Percentiles rank a stretch among this genome's conserved stretches.
These are phyloP conservation scores for Agelastica alni DNA, from an alignment of 2,888 invertebrate genomes.

Conservation along the genomic window DNA sequence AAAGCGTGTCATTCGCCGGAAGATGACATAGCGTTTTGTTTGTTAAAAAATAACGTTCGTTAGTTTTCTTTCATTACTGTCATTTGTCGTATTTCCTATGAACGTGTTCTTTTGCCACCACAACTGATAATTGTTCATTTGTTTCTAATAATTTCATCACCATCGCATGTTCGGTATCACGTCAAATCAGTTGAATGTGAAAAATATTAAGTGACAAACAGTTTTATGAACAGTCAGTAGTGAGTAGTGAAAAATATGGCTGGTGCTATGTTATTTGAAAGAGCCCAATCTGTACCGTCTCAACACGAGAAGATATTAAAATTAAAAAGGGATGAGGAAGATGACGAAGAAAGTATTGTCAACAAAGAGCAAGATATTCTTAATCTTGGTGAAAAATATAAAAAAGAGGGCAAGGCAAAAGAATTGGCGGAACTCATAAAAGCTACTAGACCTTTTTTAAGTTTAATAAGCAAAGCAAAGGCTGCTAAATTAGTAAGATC, in stretches of 20 bases:
- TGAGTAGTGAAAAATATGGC: constrained; percentile 67
- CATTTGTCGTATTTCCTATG: not conserved
- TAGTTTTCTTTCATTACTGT: not conserved
- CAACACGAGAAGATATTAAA: constrained; percentile 79
- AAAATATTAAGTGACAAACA: not conserved
- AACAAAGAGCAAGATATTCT: constrained; percentile 93
- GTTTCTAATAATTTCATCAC: not conserved
- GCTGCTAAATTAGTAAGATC: constrained; percentile 97
- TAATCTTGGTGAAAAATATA: constrained; percentile 88
- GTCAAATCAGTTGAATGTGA: not conserved
- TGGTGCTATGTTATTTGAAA: constrained; percentile 88
- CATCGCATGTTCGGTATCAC: not conserved
- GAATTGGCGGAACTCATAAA: constrained; percentile 91
- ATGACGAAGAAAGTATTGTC: constrained; percentile 89
- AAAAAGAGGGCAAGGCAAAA: constrained; percentile 92
- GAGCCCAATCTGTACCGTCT: constrained; percentile 77
- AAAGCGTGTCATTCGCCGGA: constrained; percentile 12
- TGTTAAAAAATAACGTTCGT: not conserved
- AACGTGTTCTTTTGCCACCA: not conserved
- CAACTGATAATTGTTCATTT: not conserved
- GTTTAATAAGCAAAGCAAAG: constrained; percentile 96
- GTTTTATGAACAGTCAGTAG: not conserved
- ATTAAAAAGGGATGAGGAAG: constrained; percentile 76
- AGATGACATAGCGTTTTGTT: constrained; percentile 22
- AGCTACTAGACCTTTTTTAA: constrained; percentile 92